phyloP scores from a whole-genome alignment of 2,797 vertebrate species.

The Scyliorhinus canicula region DNA sequence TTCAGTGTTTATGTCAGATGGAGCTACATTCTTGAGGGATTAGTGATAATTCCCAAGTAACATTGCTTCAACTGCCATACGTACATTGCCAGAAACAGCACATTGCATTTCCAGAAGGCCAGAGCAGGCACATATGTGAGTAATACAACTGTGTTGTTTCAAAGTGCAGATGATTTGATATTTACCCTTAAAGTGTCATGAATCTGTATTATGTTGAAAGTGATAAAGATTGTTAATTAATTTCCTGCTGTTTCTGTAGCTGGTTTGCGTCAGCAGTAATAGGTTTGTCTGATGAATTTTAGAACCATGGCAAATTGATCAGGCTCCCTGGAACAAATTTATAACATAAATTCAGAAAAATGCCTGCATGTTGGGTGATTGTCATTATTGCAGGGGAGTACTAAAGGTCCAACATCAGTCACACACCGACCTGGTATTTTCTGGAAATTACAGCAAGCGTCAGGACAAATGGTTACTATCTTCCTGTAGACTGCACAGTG shows the following conservation, averaged over 20 bases:
- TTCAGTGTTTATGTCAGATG: background rate
- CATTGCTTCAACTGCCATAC: background rate
- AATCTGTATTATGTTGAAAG: background rate
- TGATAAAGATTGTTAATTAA: background rate
- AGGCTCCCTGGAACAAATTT: background rate
- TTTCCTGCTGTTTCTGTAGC: background rate
- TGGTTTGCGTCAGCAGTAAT: background rate
- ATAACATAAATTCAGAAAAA: background rate
- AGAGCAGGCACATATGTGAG: no score
- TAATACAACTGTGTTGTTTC: background rate
- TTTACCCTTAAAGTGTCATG: background rate
- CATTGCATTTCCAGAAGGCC: background rate
- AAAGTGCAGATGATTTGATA: background rate
- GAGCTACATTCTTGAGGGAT: background rate
- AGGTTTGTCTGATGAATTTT: background rate
- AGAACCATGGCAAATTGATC: background rate
- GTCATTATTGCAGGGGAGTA: background rate
- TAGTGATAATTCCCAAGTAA: background rate
- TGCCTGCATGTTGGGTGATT: background rate
- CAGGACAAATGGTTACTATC: background rate
- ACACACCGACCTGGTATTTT: background rate
- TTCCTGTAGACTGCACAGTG: background rate
- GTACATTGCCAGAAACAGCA: background rate
- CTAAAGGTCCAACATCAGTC: background rate
- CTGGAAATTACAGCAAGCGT: background rate